These are phyloP conservation scores for Teleogryllus occipitalis DNA, from an alignment of 1,140 invertebrate genomes.

Conservation along the genomic window DNA sequence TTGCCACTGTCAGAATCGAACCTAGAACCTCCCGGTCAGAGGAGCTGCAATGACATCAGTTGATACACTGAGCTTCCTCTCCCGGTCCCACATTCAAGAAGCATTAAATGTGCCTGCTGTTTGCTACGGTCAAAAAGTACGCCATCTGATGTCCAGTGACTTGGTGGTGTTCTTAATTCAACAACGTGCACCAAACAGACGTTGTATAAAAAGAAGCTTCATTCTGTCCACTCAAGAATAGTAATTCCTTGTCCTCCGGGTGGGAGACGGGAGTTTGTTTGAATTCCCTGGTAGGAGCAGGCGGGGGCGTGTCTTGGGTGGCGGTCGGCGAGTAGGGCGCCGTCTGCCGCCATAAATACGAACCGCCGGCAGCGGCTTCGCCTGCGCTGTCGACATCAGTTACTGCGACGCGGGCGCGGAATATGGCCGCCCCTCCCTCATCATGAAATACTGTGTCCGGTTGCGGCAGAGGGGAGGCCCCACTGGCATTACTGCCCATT, in stretches of 20 bases:
- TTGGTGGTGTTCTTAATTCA: background rate
- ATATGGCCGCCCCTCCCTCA: background rate
- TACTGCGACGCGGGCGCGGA: background rate
- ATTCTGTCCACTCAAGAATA: background rate
- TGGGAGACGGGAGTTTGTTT: background rate
- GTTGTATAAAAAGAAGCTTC: background rate
- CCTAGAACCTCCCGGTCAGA: too few species aligned
- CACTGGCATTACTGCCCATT: background rate
- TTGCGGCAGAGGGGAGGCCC: background rate
- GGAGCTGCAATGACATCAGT: too few species aligned
- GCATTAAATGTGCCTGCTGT: too few species aligned
- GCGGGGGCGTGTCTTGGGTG: background rate
- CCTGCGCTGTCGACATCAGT: background rate
- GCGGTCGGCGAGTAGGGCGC: too few species aligned
- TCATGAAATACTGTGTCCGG: slow-evolving; percentile 3
- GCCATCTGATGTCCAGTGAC: too few species aligned
- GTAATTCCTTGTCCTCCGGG: background rate
- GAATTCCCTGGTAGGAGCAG: background rate
- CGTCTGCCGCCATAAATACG: background rate
- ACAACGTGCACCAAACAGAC: background rate
- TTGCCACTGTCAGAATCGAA: too few species aligned
- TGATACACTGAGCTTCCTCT: too few species aligned
- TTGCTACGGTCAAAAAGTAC: too few species aligned
- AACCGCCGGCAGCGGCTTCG: background rate
- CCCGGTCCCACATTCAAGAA: too few species aligned